Conservation (phyloP, 2,113 vertebrate species). For the Bolborhynchus lineola region DNA sequence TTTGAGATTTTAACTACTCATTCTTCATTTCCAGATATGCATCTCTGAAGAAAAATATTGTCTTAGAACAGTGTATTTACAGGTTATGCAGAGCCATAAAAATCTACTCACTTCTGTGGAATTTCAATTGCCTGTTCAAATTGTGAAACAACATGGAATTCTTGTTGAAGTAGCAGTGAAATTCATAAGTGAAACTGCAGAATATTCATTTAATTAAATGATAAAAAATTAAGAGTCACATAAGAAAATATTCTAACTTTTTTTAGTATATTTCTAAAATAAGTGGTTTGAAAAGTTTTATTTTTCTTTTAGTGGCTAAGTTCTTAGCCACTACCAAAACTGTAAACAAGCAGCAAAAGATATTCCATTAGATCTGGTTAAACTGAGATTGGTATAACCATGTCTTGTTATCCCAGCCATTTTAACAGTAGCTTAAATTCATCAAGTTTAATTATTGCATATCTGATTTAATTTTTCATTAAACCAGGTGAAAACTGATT, state of each 20-base stretch:
- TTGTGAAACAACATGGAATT: constrained; percentile 5
- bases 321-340: background rate
- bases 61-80: background rate
- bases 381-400: background rate
- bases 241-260: background rate
- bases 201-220: background rate
- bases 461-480: constrained; percentile 1
- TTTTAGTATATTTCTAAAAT: background rate
- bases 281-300: background rate
- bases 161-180: background rate
- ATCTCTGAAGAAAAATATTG: background rate
- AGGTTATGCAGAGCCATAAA: background rate
- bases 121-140: background rate
- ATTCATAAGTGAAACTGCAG: background rate
- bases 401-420: background rate
- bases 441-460: constrained; percentile 7
- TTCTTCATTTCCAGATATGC: constrained; percentile 33
- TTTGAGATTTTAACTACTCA: background rate
- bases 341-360: background rate
- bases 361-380: background rate
- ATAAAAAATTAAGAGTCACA: background rate
- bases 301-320: background rate
- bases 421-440: background rate
- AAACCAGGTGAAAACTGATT: background rate
- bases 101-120: background rate